Evolutionary conservation across 92 coral and sea anemone species (phyloP).

Genomic region (Desmophyllum pertusum): DNA sequence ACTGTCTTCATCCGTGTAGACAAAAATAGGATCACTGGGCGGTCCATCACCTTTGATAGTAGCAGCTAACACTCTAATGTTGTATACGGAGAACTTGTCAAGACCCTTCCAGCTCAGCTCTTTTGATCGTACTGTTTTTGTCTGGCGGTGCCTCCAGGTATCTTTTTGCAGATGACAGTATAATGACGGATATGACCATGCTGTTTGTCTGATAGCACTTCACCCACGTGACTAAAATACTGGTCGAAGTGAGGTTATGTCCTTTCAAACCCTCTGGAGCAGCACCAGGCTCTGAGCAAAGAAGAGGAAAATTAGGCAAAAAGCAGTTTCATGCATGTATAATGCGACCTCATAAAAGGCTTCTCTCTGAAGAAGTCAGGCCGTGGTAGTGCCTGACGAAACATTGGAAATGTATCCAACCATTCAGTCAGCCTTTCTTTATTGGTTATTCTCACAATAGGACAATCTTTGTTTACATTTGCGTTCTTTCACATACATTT

Average conservation of each 20-base stretch:
- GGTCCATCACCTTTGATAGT: constrained; percentile 18
- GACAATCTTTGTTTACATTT: neutral
- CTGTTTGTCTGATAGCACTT: constrained; percentile 13
- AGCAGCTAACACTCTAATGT: constrained; percentile 5
- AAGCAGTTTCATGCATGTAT: too few species aligned
- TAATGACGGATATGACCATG: constrained; percentile 67
- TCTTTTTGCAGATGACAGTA: constrained; percentile 51
- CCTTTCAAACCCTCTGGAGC: neutral
- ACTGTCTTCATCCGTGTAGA: constrained; percentile 21
- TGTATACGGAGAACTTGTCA: neutral
- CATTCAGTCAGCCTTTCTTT: too few species aligned
- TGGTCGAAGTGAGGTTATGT: neutral
- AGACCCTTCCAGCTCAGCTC: neutral
- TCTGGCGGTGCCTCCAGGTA: neutral
- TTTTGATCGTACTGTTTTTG: neutral
- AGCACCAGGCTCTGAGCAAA: constrained; percentile 3
- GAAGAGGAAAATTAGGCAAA: neutral
- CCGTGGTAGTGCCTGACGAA: too few species aligned
- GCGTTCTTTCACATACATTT: too few species aligned
- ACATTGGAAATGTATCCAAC: too few species aligned
- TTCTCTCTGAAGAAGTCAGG: too few species aligned
- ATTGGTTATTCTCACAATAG: too few species aligned
- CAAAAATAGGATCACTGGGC: neutral
- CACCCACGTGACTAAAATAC: constrained; percentile 28
- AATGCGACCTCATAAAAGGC: too few species aligned